phyloP scores from a whole-genome alignment of 2,113 vertebrate species.

The Mustelus asterias region DNA sequence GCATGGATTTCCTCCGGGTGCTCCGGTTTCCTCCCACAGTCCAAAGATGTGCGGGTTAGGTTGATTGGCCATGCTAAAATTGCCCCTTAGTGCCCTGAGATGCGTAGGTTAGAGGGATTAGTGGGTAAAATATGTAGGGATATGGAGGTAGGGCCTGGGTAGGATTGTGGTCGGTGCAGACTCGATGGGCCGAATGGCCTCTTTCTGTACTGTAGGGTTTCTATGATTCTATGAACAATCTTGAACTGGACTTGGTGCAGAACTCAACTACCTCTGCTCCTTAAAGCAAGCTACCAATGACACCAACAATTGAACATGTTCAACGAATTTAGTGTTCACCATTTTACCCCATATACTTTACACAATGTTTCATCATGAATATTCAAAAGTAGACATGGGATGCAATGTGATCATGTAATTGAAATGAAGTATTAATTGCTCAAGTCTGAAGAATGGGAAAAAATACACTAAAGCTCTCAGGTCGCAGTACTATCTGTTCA shows the following conservation, averaged over 20 bases:
- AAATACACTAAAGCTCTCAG: not conserved
- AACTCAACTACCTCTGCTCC: not conserved
- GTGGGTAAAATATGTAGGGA: too few relatives aligned
- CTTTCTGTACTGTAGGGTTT: too few relatives aligned
- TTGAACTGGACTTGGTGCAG: not conserved
- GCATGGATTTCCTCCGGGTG: too few relatives aligned
- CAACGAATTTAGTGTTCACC: not conserved
- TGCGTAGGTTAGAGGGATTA: too few relatives aligned
- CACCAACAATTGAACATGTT: not conserved
- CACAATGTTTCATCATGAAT: not conserved
- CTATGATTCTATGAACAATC: too few relatives aligned
- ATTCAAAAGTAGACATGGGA: not conserved
- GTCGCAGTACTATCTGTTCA: not conserved
- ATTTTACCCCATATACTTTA: not conserved
- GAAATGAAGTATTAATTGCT: not conserved
- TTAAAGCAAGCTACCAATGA: not conserved
- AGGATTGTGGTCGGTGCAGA: too few relatives aligned
- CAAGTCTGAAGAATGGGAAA: not conserved
- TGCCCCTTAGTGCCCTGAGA: too few relatives aligned
- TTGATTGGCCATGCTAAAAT: too few relatives aligned
- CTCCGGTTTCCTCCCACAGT: too few relatives aligned
- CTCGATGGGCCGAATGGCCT: too few relatives aligned
- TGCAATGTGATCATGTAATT: not conserved
- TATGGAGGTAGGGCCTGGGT: too few relatives aligned
- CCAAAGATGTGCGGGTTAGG: too few relatives aligned